Conservation (phyloP, 2,113 vertebrate species). For the Centrocercus urophasianus region DNA sequence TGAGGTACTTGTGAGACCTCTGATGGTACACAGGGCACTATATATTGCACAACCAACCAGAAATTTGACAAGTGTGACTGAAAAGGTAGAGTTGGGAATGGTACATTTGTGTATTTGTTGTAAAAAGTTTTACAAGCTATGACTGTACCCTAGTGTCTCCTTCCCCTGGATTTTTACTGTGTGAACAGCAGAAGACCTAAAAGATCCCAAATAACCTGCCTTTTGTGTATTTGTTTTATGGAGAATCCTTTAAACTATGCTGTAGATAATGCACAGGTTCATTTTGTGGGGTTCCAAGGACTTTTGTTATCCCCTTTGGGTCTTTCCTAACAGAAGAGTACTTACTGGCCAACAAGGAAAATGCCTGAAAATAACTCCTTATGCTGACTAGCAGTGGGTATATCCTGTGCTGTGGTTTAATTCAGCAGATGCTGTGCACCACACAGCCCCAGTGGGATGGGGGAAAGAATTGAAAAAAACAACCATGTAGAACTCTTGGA, state of each 20-base stretch:
- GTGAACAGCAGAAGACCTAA: constrained; percentile 2
- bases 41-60: constrained; percentile 10
- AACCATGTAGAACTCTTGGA: too few species aligned
- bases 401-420: not conserved
- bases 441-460: too few species aligned
- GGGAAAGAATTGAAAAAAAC: too few species aligned
- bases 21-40: not conserved
- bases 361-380: not conserved
- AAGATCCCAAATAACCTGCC: constrained; percentile 18
- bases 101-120: constrained; percentile 28
- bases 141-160: constrained; percentile 45
- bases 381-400: not conserved
- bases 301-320: not conserved
- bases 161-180: constrained; percentile 32
- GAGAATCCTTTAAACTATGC: constrained; percentile 8
- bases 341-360: not conserved
- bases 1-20: not conserved
- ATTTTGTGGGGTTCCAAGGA: not conserved
- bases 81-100: constrained; percentile 1
- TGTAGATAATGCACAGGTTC: not conserved
- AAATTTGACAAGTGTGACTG: not conserved
- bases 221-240: constrained; percentile 52
- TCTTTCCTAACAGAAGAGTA: not conserved
- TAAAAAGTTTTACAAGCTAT: constrained; percentile 49
- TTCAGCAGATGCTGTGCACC: too few species aligned